Evolutionary conservation across 2,888 invertebrate species (phyloP), one percentile per base, ranked within the genome.

Genomic region (Cephus nigrinus): DNA sequence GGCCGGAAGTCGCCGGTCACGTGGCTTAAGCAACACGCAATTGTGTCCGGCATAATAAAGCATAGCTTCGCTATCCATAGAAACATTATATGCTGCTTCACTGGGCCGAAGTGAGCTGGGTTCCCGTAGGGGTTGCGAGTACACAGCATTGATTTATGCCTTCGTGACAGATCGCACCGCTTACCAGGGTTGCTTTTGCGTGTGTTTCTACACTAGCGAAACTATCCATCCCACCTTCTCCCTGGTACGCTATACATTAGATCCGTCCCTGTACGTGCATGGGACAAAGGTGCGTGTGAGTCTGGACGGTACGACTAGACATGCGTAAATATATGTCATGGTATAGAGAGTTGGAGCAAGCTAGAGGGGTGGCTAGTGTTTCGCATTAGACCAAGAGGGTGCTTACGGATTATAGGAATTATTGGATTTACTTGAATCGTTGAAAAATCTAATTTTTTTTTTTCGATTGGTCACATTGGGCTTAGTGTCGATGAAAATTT

Each of bases 21-120:
- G 91, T 91, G 91, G 90, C 91, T 88, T 89, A 89, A 88, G 88
- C 90, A 90, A 91, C 90, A 91, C 90, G 91, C 91, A 91, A 91
- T 91, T 91, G 91, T 91, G 90, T 91, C 90, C 90, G 90, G 90
- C 87, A 89, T 90, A 90, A 91, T 91, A 90, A 90, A 90, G 89
- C 90, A 89, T 87, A 84, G 86, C 84, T 81, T 80, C 80, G 83
- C 81, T 78, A 75, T 82, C 77, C 76, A 79, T 82, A 77, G 79
- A 75, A 79, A 72, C 80, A 78, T 76, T 79, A 68, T 75, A 79
- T 74, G 82, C 76, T 81, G 82, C 80, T 81, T 81, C 82, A 80
- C 82, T 79, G 84, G 79, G 80, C 82, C 82, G 74, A 82, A 79
- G 81, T 77, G 82, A 79, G 82, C 81, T 83, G 84, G 82, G 82